These are phyloP conservation scores for Motacilla tschutschensis DNA, from an alignment of 2,113 vertebrate species.

Conservation along the genomic window DNA sequence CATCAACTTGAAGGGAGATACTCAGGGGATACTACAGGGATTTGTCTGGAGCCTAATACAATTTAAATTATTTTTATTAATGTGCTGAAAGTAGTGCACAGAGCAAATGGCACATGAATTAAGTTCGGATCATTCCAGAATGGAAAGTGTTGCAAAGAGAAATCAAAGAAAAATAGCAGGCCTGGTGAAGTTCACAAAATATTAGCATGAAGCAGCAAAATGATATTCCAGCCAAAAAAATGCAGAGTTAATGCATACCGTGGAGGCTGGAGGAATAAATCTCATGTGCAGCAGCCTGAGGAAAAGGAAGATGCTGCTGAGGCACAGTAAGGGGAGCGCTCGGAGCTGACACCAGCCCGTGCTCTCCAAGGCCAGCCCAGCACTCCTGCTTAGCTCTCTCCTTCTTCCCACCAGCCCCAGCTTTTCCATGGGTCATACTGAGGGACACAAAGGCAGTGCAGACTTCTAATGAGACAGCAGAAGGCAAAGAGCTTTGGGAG, in stretches of 20 bases:
- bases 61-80: constrained; percentile 30
- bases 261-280: constrained; percentile 11
- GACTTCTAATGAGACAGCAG: neutral
- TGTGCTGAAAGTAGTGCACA: neutral
- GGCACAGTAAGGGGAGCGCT: neutral
- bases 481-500: neutral
- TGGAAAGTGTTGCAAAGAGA: neutral
- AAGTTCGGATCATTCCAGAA: neutral
- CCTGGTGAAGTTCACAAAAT: constrained; percentile 1
- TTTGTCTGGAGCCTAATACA: neutral
- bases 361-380: neutral
- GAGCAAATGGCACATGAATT: constrained; percentile 6
- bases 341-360: neutral
- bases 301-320: neutral
- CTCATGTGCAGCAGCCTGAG: neutral
- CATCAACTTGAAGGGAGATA: neutral
- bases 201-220: neutral
- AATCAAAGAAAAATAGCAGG: neutral
- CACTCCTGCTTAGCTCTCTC: neutral
- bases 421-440: neutral
- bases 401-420: neutral
- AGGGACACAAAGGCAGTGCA: neutral
- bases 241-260: neutral
- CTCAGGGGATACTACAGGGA: neutral
- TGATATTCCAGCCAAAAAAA: neutral